Evolutionary conservation across 2,888 invertebrate species (phyloP), one percentile per base, ranked within the genome.

Genomic region (Lithophane ornitopus): DNA sequence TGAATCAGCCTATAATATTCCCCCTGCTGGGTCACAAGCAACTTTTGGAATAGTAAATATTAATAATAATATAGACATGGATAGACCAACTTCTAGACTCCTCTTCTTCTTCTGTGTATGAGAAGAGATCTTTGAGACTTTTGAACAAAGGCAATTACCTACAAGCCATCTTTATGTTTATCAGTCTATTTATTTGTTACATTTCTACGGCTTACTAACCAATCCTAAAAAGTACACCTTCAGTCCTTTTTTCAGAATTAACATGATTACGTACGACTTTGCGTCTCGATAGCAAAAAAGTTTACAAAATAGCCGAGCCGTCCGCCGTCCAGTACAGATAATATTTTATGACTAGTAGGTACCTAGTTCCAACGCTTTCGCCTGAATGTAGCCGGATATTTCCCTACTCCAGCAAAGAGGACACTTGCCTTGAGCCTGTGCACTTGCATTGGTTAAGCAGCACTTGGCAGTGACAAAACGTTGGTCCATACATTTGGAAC

Each of bases 381-480:
- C 73, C 52, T 61, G 56, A 80, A 74, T 66, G 16, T 28, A 39
- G 7, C 16, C 65, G 61, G 65, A 73, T 73, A 82, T 82, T 78
- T 69, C 8, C 62, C 26, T 59, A 63, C 65, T 78, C n/a, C n/a
- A 78, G 52, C 52, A 41, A 67, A 74, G 65, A 3, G 70, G 78
- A 70, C 70, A 74, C 58, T 79, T 78, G 74, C 44, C 49, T 73
- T 70, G 66, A 82, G 74, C 52, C n/a, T 34, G 52, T 52, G 41
- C 65, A 68, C 71, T 81, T 77, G 44, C 49, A 56, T 49, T 54
- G 78, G 65, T 66, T 78, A 82, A 81, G 74, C 66, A 74, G 52
- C 14, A 62, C 78, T 81, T 73, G 78, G 44, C 82, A 78, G 49
- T 82, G 65, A 82, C 70, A 82, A 82, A 81, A 67, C 70, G 74